These are phyloP conservation scores for Pachycephala philippinensis DNA, from an alignment of 2,113 vertebrate genomes.

Conservation along the genomic window DNA sequence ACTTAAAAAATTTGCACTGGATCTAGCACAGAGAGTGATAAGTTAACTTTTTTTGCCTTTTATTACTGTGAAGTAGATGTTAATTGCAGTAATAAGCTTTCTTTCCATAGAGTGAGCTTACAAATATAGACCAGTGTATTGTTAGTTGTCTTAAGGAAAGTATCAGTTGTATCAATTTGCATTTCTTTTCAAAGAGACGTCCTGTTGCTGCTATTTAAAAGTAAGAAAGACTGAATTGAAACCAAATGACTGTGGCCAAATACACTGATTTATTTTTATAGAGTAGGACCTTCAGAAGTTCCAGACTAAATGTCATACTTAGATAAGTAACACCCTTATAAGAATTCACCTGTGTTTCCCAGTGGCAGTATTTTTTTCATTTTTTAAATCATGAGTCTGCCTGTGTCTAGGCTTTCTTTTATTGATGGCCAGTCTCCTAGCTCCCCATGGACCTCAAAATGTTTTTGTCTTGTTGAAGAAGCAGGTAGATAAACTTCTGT, in stretches of 20 bases:
- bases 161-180: background rate
- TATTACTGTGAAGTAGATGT: background rate
- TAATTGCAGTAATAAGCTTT: background rate
- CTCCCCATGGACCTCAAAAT: too few relatives aligned
- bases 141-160: background rate
- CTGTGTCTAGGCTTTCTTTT: background rate
- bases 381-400: background rate
- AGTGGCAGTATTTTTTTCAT: background rate
- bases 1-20: background rate
- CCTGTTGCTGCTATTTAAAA: background rate
- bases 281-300: background rate
- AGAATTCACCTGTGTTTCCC: background rate
- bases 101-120: background rate
- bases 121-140: background rate
- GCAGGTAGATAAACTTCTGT: background rate
- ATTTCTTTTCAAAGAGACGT: background rate
- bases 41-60: background rate
- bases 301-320: background rate
- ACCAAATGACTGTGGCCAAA: background rate
- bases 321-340: fast-evolving
- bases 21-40: background rate
- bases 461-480: background rate
- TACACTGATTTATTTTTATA: background rate
- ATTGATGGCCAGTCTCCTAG: background rate
- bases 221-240: background rate